phyloP scores from a whole-genome alignment of 2,113 vertebrate species.

The Stictonetta naevosa region DNA sequence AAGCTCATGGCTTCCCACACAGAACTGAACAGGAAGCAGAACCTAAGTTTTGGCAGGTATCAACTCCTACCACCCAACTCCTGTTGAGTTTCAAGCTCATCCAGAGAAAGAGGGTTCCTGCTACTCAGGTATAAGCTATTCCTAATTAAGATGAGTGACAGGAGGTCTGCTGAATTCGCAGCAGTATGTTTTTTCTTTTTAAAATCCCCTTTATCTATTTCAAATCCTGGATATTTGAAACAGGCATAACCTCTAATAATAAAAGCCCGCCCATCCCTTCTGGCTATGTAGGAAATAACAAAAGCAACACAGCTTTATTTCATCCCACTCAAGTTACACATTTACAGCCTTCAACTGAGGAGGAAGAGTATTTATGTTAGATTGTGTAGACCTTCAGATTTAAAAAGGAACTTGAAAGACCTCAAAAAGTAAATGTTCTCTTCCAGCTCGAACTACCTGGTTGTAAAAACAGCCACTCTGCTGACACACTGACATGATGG shows the following conservation, averaged over 20 bases:
- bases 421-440: neutral
- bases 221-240: neutral
- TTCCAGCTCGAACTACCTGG: neutral
- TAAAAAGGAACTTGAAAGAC: neutral
- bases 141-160: neutral
- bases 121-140: neutral
- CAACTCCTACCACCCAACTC: accelerated
- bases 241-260: neutral
- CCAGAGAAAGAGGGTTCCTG: neutral
- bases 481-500: accelerated
- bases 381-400: neutral
- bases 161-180: neutral
- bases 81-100: neutral
- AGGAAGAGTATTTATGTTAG: neutral
- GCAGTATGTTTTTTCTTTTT: neutral
- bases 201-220: neutral
- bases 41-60: neutral
- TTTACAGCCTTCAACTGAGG: neutral
- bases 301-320: neutral
- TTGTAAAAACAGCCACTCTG: neutral
- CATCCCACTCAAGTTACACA: neutral
- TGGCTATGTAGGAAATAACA: neutral
- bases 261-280: neutral
- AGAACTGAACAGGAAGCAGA: neutral
- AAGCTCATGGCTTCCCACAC: neutral